Conservation (phyloP, 2,797 vertebrate genomes). For the Limosa lapponica region DNA sequence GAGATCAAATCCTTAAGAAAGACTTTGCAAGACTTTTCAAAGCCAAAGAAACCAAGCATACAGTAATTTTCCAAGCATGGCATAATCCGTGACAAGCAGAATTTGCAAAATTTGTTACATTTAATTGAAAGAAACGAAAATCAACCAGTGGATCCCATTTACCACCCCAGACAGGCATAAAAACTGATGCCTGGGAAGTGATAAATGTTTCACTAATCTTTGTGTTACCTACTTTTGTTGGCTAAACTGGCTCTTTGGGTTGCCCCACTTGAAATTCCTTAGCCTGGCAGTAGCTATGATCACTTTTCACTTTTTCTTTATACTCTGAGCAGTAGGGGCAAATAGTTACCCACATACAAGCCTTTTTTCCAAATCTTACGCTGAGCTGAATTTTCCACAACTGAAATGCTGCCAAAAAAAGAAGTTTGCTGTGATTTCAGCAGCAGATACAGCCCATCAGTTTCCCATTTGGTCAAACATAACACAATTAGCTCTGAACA, state of each 20-base stretch:
- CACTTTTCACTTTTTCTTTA: not conserved
- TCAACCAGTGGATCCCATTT: not conserved
- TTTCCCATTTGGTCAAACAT: not conserved
- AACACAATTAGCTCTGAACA: slow-evolving; percentile 17
- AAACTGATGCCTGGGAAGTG: not conserved
- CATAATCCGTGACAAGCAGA: not conserved
- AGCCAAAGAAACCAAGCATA: not conserved
- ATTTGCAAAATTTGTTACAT: not conserved
- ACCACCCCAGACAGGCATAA: not conserved
- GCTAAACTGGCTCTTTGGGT: not conserved
- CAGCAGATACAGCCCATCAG: not conserved
- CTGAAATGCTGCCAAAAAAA: not conserved
- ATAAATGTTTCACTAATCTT: not conserved
- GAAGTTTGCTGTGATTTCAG: slow-evolving; percentile 19
- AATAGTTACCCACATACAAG: not conserved
- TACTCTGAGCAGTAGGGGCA: not conserved
- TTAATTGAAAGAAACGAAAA: not conserved
- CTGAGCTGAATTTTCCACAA: slow-evolving; percentile 35
- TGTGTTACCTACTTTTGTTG: not conserved
- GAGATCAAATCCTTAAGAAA: not conserved
- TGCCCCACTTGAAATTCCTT: not conserved
- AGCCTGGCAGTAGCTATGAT: not conserved
- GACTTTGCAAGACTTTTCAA: not conserved
- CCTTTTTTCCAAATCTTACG: not conserved
- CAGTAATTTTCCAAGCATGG: not conserved